Conservation (phyloP, 2,797 vertebrate genomes). For the Carcharodon carcharias region DNA sequence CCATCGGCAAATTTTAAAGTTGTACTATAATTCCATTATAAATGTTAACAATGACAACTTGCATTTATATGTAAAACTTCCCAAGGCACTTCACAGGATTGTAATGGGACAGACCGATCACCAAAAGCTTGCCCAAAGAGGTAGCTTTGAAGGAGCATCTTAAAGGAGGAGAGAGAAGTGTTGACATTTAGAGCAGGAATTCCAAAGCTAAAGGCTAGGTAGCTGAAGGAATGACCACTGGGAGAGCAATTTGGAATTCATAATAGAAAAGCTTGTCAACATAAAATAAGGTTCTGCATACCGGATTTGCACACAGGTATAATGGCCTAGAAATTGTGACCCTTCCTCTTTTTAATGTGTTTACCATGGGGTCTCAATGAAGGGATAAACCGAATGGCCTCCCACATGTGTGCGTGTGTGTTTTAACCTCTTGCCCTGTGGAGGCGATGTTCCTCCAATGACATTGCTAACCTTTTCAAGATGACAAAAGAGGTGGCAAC, state of each 20-base stretch:
- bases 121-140: not conserved
- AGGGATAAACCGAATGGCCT: not conserved
- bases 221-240: not conserved
- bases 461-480: constrained; percentile 22
- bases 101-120: not conserved
- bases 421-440: constrained; percentile 7
- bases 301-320: not conserved
- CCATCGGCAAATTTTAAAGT: not conserved
- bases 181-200: not conserved
- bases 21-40: not conserved
- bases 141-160: not conserved
- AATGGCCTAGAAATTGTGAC: not conserved
- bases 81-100: not conserved
- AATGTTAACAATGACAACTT: not conserved
- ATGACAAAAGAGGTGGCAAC: constrained; percentile 26
- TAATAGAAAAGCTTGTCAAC: not conserved
- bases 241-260: not conserved
- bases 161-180: not conserved
- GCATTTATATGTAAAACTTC: not conserved
- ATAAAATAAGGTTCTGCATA: not conserved
- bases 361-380: constrained; percentile 5
- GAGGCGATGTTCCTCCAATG: not conserved
- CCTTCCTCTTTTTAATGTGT: not conserved
- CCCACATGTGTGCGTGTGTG: not conserved
- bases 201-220: not conserved